These are phyloP conservation scores for Cyprinus carpio DNA, from an alignment of 2,113 vertebrate genomes.

Conservation along the genomic window DNA sequence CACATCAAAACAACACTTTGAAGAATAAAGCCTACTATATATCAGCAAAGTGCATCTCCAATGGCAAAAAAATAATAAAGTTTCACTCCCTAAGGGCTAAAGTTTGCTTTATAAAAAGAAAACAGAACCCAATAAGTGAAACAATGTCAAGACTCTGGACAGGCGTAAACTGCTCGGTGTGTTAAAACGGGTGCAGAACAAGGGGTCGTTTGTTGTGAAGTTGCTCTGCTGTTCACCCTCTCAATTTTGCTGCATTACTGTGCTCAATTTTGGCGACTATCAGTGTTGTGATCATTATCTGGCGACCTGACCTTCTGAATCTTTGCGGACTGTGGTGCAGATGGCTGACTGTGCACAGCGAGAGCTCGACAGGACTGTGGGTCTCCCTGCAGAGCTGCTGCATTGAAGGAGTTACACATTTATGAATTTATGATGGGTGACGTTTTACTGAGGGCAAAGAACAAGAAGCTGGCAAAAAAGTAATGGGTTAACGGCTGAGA, in stretches of 20 bases:
- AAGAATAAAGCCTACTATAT: constrained; percentile 34
- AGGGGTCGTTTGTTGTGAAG: not conserved
- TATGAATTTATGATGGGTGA: constrained; percentile 48
- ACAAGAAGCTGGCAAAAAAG: not conserved
- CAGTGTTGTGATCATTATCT: constrained; percentile 47
- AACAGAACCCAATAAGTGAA: not conserved
- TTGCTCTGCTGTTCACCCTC: not conserved
- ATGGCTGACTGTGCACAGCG: constrained; percentile 57
- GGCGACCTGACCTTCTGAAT: constrained; percentile 24
- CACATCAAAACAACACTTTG: constrained; percentile 16
- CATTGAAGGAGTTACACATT: constrained; percentile 32
- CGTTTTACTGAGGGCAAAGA: constrained; percentile 26
- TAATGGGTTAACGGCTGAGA: not conserved
- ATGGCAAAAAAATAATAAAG: not conserved
- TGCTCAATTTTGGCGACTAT: not conserved
- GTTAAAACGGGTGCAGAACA: not conserved
- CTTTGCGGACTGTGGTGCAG: not conserved
- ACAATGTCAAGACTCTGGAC: not conserved
- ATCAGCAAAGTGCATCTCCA: not conserved
- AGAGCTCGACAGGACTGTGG: constrained; percentile 16
- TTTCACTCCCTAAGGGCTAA: not conserved
- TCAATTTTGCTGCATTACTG: constrained; percentile 20
- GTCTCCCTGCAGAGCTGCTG: constrained; percentile 28
- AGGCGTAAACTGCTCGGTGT: not conserved
- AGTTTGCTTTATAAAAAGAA: not conserved